Evolutionary conservation across 2,797 vertebrate species (phyloP), one percentile per base, ranked within the genome.

Genomic region (Astyanax mexicanus): DNA sequence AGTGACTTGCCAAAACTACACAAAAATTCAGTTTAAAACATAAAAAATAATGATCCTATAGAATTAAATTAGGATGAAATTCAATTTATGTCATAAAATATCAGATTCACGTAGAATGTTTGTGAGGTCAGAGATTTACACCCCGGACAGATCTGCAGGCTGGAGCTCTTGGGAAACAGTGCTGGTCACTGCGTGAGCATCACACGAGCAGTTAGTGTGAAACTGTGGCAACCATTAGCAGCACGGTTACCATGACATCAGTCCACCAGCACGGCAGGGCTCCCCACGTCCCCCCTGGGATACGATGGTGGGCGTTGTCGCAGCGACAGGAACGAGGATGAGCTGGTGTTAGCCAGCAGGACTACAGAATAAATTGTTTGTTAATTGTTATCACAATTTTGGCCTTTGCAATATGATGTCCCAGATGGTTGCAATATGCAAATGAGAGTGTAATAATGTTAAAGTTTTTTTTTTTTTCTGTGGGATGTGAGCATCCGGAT

Each of bases 231-330:
- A 86, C 85, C 71, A 68, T 85, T 83, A 75, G 74, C 74, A 72
- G 45, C 6, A 65, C 75, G 69, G 88, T 90, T 91, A 82, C 88
- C 79, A 87, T 89, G 87, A 80, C 86, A 84, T 84, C 83, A 19
- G 61, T 69, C 57, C 61, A 35, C 71, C 49, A 45, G 60, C 60
- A 69, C 79, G 62, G 27, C 73, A 40, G 32, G 54, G 40, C 80
- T 74, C 40, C 73, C 57, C 55, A 61, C n/a, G 35, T 37, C 47
- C 74, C 65, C 19, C 12, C 61, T 65, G 73, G 79, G 69, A 77
- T 69, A 62, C 51, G 49, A 51, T n/a, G 54, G 19, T 42, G 75
- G 69, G 69, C 21, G 61, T 78, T 64, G 69, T 67, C 52, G 37
- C 69, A 75, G 80, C 74, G 76, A 75, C 47, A 13, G 45, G 13